Evolutionary conservation across 2,113 vertebrate genomes (phyloP), one percentile per base, ranked within the genome.

Genomic region (Myiozetetes cayanensis): DNA sequence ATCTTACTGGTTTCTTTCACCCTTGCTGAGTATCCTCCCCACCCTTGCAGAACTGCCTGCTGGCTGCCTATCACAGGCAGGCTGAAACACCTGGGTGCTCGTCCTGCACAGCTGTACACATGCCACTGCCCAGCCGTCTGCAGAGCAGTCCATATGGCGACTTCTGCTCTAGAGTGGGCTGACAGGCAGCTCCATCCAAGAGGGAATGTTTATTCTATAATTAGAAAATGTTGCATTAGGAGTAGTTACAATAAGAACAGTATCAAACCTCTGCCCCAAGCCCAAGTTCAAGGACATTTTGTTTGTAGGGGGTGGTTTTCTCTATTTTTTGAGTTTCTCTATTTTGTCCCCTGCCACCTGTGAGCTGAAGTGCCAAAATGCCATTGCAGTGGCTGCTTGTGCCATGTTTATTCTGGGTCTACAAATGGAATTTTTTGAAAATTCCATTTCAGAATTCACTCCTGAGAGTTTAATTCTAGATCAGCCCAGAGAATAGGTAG

Each of bases 51-150:
- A 87, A 12, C 55, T 75, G 86, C 63, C 71, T 78, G 86, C 81
- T 94, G 4, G 12, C 86, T 95, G 78, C 75, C 93, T 92, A 3
- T 85, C 56, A 59, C 61, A 67, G 68, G 79, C 84, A 94, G 61
- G 75, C 47, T 93, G 89, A 74, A 93, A 94, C 92, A 85, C 93
- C 87, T 94, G 93, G 91, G 68, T 88, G 50, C 89, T 90, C 19
- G 1, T 94, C 73, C 53, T 73, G 86, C 79, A 82, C 96, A 97
- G 87, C 97, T 96, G 96, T 77, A 90, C 83, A 31, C 67, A 17
- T 58, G 94, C 75, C 87, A 83, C 91, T 94, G 96, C 91, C 85
- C 75, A 74, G 87, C 85, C 92, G 3, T 87, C 93, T 94, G 93
- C 85, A 50, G 89, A 85, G 68, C 30, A 55, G 63, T 61, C 93